Evolutionary conservation across 2,113 vertebrate species (phyloP).

Genomic region (Petaurus breviceps): DNA sequence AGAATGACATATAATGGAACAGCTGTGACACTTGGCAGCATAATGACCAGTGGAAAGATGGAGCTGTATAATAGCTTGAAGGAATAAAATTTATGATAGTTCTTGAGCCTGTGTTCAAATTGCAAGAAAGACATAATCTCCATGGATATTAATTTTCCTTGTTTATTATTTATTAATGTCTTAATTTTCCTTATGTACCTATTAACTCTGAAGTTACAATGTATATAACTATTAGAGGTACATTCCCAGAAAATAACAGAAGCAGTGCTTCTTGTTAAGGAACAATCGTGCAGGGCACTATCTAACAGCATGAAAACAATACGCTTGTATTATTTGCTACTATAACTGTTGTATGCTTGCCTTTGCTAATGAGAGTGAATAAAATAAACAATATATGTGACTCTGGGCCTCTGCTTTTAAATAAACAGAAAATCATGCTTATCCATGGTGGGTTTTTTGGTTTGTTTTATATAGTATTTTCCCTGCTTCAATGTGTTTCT

Average conservation of each 20-base stretch:
- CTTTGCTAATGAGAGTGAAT: slow-evolving; percentile 33
- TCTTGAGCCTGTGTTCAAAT: background rate
- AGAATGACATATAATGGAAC: background rate
- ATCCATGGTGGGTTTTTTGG: background rate
- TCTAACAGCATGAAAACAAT: background rate
- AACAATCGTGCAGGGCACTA: background rate
- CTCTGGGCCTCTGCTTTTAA: slow-evolving; percentile 6
- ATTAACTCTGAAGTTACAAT: background rate
- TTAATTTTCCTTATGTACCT: background rate
- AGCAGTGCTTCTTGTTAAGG: slow-evolving; percentile 14
- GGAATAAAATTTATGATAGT: background rate
- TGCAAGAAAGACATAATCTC: background rate
- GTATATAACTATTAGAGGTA: background rate
- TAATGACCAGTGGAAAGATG: background rate
- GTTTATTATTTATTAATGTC: no score
- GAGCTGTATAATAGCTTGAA: background rate
- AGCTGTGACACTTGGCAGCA: background rate
- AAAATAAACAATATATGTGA: background rate
- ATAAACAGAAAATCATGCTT: background rate
- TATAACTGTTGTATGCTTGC: background rate
- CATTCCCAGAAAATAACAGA: background rate
- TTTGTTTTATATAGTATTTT: background rate
- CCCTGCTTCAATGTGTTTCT: background rate
- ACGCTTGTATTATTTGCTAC: background rate
- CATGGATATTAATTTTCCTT: background rate